Base-by-base conservation (phyloP, 2,888 invertebrate genomes). In the Calliopum simillimum region DNA sequence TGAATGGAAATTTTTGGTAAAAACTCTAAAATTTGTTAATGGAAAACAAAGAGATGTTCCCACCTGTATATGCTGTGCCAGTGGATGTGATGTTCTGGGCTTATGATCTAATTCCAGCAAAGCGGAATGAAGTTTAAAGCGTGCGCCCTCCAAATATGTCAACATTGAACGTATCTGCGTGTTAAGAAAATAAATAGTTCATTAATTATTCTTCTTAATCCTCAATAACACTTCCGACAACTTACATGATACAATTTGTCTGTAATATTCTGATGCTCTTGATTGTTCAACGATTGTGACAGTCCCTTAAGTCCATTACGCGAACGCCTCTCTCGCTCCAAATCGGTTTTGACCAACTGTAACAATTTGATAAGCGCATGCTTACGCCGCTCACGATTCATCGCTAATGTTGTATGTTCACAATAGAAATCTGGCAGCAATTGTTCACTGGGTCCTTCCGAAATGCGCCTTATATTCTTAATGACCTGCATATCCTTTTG, bases 131-230 rank as follows among this genome's bases (percentile, higher is more conserved):
- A 97, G 91, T 87, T 98, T 97, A 84, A 93, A 94, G 76, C 94
- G 90, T 13, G 95, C 92, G 4, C 96, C 97, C 86, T 97, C 97
- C 80, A 97, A 87, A 84, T 96, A 97, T 14, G 95, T 93, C 76
- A 97, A 87, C 94, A 96, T 96, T 21, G 96, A 94, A 81, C 94
- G 92, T 90, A 97, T 95, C 97, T 97, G n/a, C n/a, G n/a, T n/a
- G n/a, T n/a, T n/a, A n/a, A n/a, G 86, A 6, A 87, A 87, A 74
- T 33, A 58, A 55, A 70, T 3, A 59, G 6, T 56, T 41, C 23
- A 65, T 44, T 64, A 73, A 62, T 51, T n/a, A n/a, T n/a, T n/a
- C n/a, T n/a, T 43, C 21, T 4, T 41, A 4, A 46, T 67, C 13
- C 69, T 56, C 49, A 53, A 16, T 13, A 14, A 33, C 2, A 23